phyloP scores from a whole-genome alignment of 2,113 vertebrate genomes.

The Menura novaehollandiae region DNA sequence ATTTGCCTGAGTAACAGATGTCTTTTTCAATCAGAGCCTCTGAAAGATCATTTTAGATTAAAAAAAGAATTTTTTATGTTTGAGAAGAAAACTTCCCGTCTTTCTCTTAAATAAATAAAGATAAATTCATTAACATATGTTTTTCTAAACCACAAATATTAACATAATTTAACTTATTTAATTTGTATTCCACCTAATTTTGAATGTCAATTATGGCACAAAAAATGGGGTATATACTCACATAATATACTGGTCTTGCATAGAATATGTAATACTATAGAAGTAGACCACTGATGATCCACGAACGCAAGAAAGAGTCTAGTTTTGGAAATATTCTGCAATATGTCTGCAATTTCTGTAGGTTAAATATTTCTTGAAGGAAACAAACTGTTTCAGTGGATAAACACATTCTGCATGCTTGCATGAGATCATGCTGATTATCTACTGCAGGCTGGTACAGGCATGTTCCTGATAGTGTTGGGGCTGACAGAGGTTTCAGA shows the following conservation, averaged over 20 bases:
- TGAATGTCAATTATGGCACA: background rate
- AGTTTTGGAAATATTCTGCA: background rate
- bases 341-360: background rate
- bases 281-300: background rate
- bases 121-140: background rate
- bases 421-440: background rate
- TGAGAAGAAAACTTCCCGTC: background rate
- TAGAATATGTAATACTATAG: background rate
- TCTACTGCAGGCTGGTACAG: background rate
- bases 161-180: background rate
- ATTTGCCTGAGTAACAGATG: background rate
- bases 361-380: slow-evolving; percentile 23
- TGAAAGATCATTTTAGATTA: background rate
- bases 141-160: background rate
- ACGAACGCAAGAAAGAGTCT: background rate
- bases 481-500: background rate
- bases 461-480: background rate
- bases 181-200: background rate
- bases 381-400: background rate
- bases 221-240: background rate
- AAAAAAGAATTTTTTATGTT: background rate
- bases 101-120: too few species aligned
- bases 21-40: background rate
- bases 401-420: slow-evolving; percentile 17
- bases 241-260: background rate